Evolutionary conservation across 2,888 invertebrate species (phyloP), one percentile per base, ranked within the genome.

Genomic region (Leptogaster cylindrica): DNA sequence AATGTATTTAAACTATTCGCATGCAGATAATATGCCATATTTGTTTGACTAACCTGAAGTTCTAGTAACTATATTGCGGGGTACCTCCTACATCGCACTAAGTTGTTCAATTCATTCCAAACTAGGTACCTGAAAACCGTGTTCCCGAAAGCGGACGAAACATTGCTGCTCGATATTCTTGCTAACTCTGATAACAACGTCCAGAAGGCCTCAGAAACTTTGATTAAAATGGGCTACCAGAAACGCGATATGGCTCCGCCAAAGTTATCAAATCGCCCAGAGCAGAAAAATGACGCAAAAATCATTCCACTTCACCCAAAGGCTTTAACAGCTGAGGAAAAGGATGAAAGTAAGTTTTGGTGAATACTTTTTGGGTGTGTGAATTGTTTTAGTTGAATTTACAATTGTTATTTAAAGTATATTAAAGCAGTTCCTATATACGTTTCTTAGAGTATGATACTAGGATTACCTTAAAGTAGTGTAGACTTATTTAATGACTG

Each of bases 171-270:
- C 64, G 95, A 95, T 75, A 85, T 93, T 41, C 82, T 94, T 58
- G 89, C 91, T 52, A 92, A 89, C 78, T 89, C 92, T 74, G 95
- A 95, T 75, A 94, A 94, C 78, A 95, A 94, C 80, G 94, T 95
- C 5, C 92, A 93, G 78, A 91, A 89, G 73, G 91, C 94, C 1
- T 91, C 93, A 7, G 93, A 94, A 74, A 88, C 88, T 72, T 83
- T 95, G 8, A 83, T 89, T 33, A 84, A 87, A 6, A 87, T 93
- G 87, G 95, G 95, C 0, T 94, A 91, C 77, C 84, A 83, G n/a
- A 92, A 91, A 76, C 88, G 89, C 70, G 92, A 92, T 72, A 87
- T 88, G 52, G 87, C 87, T 18, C 81, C 83, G 67, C 83, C 84
- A 33, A 85, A 84, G 77, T 77, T 83, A 10, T 81, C 81, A 28